Base-by-base conservation (phyloP, 1,140 invertebrate species). In the Caenorhabditis remanei region DNA sequence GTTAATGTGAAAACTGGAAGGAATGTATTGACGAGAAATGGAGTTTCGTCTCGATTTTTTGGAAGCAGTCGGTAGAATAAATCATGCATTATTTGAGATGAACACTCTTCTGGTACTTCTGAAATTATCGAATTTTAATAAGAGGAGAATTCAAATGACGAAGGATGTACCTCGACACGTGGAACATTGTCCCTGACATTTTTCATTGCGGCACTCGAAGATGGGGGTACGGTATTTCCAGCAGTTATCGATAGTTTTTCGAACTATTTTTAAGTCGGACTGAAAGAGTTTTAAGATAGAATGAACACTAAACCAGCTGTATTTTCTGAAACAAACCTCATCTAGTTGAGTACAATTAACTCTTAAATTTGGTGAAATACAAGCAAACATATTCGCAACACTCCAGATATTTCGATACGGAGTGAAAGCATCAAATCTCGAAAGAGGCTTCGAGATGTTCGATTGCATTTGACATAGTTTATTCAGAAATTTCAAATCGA, bases 31-130 rank as follows among this genome's bases (percentile, higher is more conserved):
- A 92, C 50, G 41, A 88, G 87, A 67, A 92, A 85, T 16, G 91
- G 92, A 24, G 50, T 19, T 3, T 53, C 53, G 24, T 87, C 67
- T 21, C 92, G 41, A 87, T 93, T 89, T 14, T 85, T 85, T n/a
- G 91, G 91, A 41, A 92, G 86, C 13, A 92, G 90, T 40, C 91
- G 89, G 85, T 92, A 92, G 89, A 92, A 92, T 0, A 92, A 65
- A 87, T 92, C 91, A 61, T 91, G 91, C 89, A 92, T 91, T 91
- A 92, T 92, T 85, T 90, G 89, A 11, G 89, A 87, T 0, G 89
- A 85, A 67, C 91, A 92, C 58, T 92, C 90, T 2, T 85, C 50
- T 13, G 91, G 91, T 21, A 88, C 13, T 8, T 53, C 87, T 88
- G 75, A 14, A 85, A 58, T 7, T 9, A 82, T 53, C 0, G 13